phyloP scores from a whole-genome alignment of 2,113 vertebrate genomes.

The Echinops telfairi region DNA sequence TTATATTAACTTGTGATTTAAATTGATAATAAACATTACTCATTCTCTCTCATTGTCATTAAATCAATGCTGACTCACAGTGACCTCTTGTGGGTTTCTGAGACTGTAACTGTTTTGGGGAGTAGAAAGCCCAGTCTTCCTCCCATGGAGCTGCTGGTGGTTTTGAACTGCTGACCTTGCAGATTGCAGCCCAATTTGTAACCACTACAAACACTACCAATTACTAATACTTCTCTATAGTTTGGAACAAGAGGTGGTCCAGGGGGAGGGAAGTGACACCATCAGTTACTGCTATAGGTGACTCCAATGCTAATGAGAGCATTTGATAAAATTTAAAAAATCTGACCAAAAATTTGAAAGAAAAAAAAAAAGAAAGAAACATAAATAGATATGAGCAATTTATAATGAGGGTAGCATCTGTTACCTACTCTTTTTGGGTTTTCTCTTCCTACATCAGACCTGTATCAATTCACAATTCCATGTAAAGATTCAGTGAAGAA shows the following conservation, averaged over 20 bases:
- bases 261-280: neutral
- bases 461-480: neutral
- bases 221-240: neutral
- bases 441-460: slow-evolving; percentile 39
- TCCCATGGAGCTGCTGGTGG: too few species aligned
- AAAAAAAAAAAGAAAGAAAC: neutral
- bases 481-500: neutral
- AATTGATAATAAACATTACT: neutral
- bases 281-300: neutral
- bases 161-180: too few species aligned
- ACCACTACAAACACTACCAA: too few species aligned
- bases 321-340: slow-evolving; percentile 49
- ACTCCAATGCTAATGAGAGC: neutral
- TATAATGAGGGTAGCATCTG: slow-evolving; percentile 46
- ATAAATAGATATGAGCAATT: slow-evolving; percentile 48
- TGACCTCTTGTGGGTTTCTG: too few species aligned
- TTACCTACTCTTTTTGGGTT: slow-evolving; percentile 34
- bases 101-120: too few species aligned
- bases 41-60: too few species aligned
- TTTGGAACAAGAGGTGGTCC: neutral
- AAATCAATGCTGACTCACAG: too few species aligned
- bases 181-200: too few species aligned
- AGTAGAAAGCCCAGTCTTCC: too few species aligned
- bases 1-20: neutral
- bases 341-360: slow-evolving; percentile 52